Evolutionary conservation across 2,888 invertebrate genomes (phyloP).

Genomic region (Blastobasis adustella): DNA sequence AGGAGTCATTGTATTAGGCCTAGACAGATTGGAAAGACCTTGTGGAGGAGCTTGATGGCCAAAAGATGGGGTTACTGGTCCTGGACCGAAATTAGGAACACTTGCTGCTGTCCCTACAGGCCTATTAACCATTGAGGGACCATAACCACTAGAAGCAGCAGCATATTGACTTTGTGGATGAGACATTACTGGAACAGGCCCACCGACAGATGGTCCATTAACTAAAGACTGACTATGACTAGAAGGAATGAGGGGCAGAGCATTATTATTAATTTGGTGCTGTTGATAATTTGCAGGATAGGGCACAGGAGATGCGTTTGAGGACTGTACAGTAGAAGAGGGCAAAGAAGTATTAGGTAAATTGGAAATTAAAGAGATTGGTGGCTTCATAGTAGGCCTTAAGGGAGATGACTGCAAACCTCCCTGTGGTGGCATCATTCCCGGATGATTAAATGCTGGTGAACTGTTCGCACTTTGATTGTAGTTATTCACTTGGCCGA

Average conservation of each 20-base stretch:
- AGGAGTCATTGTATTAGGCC: slow-evolving; percentile 30
- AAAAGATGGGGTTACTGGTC: slow-evolving; percentile 21
- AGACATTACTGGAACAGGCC: slow-evolving; percentile 6
- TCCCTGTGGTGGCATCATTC: slow-evolving; percentile 34
- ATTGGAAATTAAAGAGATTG: slow-evolving; percentile 23
- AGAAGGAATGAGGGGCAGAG: slow-evolving; percentile 60
- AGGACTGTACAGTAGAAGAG: slow-evolving; percentile 30
- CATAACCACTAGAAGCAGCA: slow-evolving; percentile 30
- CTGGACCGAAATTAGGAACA: slow-evolving; percentile 21
- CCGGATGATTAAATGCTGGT: slow-evolving; percentile 60
- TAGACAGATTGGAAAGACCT: slow-evolving; percentile 15
- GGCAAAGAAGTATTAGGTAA: slow-evolving; percentile 24
- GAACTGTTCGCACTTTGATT: slow-evolving; percentile 59
- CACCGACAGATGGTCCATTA: slow-evolving; percentile 40
- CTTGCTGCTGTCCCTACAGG: slow-evolving; percentile 5
- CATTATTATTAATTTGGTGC: slow-evolving; percentile 61
- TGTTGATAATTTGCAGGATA: slow-evolving; percentile 38
- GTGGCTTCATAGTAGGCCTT: slow-evolving; percentile 20
- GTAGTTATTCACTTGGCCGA: slow-evolving; percentile 45
- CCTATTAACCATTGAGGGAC: slow-evolving; percentile 16
- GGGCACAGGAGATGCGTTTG: slow-evolving; percentile 30
- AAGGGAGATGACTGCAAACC: slow-evolving; percentile 46
- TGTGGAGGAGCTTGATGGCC: slow-evolving; percentile 21
- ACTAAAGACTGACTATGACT: slow-evolving; percentile 54
- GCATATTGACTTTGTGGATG: slow-evolving; percentile 26